These are phyloP conservation scores for Polietes domitor DNA, from an alignment of 2,888 invertebrate genomes.

Conservation along the genomic window DNA sequence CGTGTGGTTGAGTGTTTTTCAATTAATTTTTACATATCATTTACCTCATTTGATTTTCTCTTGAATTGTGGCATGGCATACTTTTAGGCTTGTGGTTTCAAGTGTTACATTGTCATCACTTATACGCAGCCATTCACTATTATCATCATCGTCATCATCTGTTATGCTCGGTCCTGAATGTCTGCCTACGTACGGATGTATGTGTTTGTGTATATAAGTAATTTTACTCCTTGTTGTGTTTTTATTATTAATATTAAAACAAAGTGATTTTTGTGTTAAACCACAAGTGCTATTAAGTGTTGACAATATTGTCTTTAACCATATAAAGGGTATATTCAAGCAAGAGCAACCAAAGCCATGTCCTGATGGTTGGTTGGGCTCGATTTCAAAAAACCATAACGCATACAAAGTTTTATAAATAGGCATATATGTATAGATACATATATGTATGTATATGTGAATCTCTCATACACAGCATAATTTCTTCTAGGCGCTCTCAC, in stretches of 20 bases:
- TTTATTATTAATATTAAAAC: constrained; percentile 51
- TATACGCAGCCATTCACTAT: constrained; percentile 21
- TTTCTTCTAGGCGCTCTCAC: constrained; percentile 1
- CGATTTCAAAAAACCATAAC: constrained; percentile 14
- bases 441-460: too few relatives aligned
- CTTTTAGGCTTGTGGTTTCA: constrained; percentile 59
- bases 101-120: constrained; percentile 38
- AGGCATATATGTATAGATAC: constrained; percentile 17
- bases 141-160: constrained; percentile 12
- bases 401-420: constrained; percentile 28
- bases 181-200: not conserved
- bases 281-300: constrained; percentile 67
- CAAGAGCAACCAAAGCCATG: constrained; percentile 9
- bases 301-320: constrained; percentile 61
- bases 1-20: constrained; percentile 4
- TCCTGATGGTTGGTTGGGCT: not conserved
- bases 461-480: not conserved
- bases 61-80: constrained; percentile 43
- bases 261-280: constrained; percentile 65
- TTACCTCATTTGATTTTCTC: constrained; percentile 38
- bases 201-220: constrained; percentile 32
- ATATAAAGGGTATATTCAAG: not conserved
- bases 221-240: constrained; percentile 16
- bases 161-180: not conserved
- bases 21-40: constrained; percentile 56